Evolutionary conservation across 2,113 vertebrate genomes (phyloP), one percentile per base, ranked within the genome.

Genomic region (Orthonyx spaldingii): DNA sequence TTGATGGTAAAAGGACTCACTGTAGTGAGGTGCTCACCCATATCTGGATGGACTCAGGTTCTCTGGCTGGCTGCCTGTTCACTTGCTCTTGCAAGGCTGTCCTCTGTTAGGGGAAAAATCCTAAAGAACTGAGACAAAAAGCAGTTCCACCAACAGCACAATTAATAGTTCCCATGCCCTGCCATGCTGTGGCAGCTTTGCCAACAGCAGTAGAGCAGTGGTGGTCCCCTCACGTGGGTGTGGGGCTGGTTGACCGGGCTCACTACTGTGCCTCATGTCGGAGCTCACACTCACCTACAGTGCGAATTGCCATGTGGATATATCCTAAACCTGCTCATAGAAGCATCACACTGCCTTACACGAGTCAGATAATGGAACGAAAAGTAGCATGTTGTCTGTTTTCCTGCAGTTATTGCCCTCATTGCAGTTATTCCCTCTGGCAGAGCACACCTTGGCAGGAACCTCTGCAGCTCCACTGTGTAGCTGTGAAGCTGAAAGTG

Each of bases 21-120:
- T n/a, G n/a, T 4, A 64, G 13, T 0, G 7, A 63, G 19, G 10
- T 63, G 13, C 37, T 80, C 41, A 37, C 1, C 32, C 6, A 1
- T 4, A 21, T 30, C 75, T 46, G 46, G 6, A 8, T 27, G 32
- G 23, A 33, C 30, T 64, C 23, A 7, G 10, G 41, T 30, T 74
- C 15, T 42, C 2, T 11, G n/a, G n/a, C 19, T 35, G 32, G 4
- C 22, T 66, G 28, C 13, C 41, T 55, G 10, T 17, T 16, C 18
- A 14, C 16, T 55, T 37, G 16, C 3, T 63, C 39, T 57, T 32
- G 6, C 27, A 74, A 28, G 4, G 4, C 28, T 81, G 18, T 50
- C 19, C 53, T 21, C 4, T 42, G 49, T 27, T 11, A 19, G 9
- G 23, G 27, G 19, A 6, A 41, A 84, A 63, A 9, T 0, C 18